Base-by-base conservation (phyloP, 2,888 invertebrate species). In the Dorcus parallelipipedus region DNA sequence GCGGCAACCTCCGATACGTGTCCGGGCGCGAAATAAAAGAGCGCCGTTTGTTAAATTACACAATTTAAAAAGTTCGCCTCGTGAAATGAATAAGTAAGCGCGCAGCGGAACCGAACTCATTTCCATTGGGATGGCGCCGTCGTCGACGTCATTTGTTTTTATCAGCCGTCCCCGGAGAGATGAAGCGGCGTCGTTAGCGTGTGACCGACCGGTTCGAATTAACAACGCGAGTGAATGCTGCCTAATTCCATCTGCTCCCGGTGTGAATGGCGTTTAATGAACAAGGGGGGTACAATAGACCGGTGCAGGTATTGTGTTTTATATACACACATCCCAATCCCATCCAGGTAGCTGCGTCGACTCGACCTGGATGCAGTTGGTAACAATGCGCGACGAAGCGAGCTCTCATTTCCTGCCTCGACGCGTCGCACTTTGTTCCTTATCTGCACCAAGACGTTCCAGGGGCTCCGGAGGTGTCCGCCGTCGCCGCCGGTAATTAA, bases 11-110 rank as follows among this genome's bases (percentile, higher is more conserved):
- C 26, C 58, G 62, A 66, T 58, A 62, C 56, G 63, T 56, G 62
- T 60, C 62, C 66, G 64, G 56, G 69, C 26, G 26, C 26, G 67
- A 72, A 71, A 73, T 72, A 74, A 74, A 74, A 74, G 73, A 71
- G 70, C 59, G 67, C 63, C 45, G 58, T 45, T 52, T 63, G 73
- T 75, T 78, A 78, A 79, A 78, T 78, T 78, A 76, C 76, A 76
- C 77, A 78, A 78, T 79, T 79, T 78, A 78, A 79, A 72, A 79
- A 78, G 78, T 78, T 78, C 75, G 74, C 73, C 74, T 76, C 79
- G 78, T 77, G 78, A 75, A 78, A 78, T 78, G 78, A 79, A 79
- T 78, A 78, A 78, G 76, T 77, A 76, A 76, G 73, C 69, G 73
- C 72, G 70, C 72, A 70, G 67, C 68, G 74, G 72, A 73, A 73